Evolutionary conservation across 2,113 vertebrate species (phyloP), one percentile per base, ranked within the genome.

Genomic region (Columba livia): DNA sequence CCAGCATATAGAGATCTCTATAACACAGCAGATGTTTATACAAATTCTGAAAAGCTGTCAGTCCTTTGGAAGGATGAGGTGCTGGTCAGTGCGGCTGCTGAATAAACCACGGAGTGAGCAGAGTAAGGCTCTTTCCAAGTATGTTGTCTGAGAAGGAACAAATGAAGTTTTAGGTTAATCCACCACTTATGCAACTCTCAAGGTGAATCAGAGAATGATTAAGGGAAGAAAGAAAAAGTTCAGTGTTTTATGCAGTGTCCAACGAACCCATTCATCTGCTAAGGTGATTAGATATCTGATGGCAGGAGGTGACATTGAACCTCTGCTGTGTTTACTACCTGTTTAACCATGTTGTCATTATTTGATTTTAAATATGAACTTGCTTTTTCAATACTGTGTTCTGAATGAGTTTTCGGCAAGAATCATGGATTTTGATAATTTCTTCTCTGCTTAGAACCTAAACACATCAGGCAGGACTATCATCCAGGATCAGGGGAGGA

Each of bases 241-340:
- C 81, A 70, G 75, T 75, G 81, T 74, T 85, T 87, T 79, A 94
- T 85, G 56, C 84, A 71, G 34, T 70, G 79, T 93, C 96, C 93
- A 94, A 95, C 93, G 94, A 96, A 95, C 94, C 89, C 71, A 95
- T 95, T 96, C 79, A 93, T 95, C 82, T 95, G 79, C 71, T 92
- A 57, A 86, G 65, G 88, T 95, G 90, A 87, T 96, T 75, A 90
- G 69, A 90, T 72, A 67, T 88, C 69, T 61, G 54, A 86, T 61
- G 54, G 71, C 60, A 91, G 48, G 19, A 90, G 48, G 24, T 92
- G 31, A 90, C 84, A 89, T 21, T 69, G 70, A 93, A 88, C 12
- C 38, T 10, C 26, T 64, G 44, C 69, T 89, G 90, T 90, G 79
- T 86, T 89, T 92, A 84, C 69, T 79, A 64, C 11, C 25, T 67